Evolutionary conservation across 2,888 invertebrate genomes (phyloP), one percentile per base, ranked within the genome.

Genomic region (Trissolcus brochymenae): DNA sequence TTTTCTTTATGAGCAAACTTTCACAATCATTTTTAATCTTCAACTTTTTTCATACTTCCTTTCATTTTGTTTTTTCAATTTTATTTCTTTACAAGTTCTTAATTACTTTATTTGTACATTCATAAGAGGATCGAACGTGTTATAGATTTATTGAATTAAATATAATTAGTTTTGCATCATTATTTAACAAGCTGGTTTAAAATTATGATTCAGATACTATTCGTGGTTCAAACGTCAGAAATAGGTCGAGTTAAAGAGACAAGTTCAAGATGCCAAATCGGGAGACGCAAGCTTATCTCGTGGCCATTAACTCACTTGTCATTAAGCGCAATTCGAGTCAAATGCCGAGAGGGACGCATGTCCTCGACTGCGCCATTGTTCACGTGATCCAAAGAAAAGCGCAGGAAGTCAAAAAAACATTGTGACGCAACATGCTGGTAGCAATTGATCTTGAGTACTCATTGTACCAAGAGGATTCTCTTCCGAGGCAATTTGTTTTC

Each of bases 371-470:
- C 6, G 11, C 11, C 35, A 35, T 35, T 35, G 35, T 19, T 46
- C 57, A 25, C 17, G 7, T 17, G 46, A 57, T 43, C 21, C 49
- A 7, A 57, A 25, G 61, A 50, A 35, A 64, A 64, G 17, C n/a
- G n/a, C 7, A 53, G 53, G 54, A 65, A 66, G 65, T 66, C 65
- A 56, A 66, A 35, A 56, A 66, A 56, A 19, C 19, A 50, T 46
- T 66, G 40, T 40, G 65, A 50, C 65, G 40, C 56, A 50, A 56
- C 19, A 66, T 56, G 65, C 56, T 66, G 56, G 50, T 56, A 66
- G 40, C 64, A 51, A 35, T 50, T 19, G 40, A 56, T 50, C 46
- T 66, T 49, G 29, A 66, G 65, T 40, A 14, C 46, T 55, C 50
- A 17, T 50, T 56, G 56, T 50, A 40, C 19, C 46, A 55, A 64